phyloP scores from a whole-genome alignment of 2,113 vertebrate species.

The Amphiprion percula region DNA sequence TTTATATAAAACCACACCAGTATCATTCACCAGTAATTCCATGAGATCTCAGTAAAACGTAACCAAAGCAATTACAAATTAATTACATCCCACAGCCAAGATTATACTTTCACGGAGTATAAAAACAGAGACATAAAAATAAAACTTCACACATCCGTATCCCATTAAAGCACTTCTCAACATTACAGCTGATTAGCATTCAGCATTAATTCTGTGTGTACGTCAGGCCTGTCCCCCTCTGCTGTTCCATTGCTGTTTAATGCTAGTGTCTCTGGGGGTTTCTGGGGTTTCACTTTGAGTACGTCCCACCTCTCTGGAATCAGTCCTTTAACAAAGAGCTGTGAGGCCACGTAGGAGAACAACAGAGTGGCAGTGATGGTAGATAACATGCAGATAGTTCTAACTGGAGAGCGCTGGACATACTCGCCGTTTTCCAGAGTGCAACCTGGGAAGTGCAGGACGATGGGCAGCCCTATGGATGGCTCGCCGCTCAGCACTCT shows the following conservation, averaged over 20 bases:
- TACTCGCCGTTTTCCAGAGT: slow-evolving; percentile 44
- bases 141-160: too few species aligned
- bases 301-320: slow-evolving; percentile 80
- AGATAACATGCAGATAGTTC: slow-evolving; percentile 48
- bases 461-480: slow-evolving; percentile 67
- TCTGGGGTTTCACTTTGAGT: slow-evolving; percentile 52
- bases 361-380: slow-evolving; percentile 56
- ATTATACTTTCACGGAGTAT: too few species aligned
- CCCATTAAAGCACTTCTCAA: neutral
- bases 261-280: rapidly evolving
- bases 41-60: too few species aligned
- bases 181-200: neutral
- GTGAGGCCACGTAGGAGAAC: slow-evolving; percentile 72
- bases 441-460: slow-evolving; percentile 77
- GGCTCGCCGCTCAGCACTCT: slow-evolving; percentile 83
- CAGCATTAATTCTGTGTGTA: slow-evolving; percentile 15
- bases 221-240: neutral
- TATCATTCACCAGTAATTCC: too few species aligned
- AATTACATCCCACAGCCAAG: too few species aligned
- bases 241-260: neutral
- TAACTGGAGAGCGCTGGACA: slow-evolving; percentile 50
- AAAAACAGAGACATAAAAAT: too few species aligned
- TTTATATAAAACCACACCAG: too few species aligned
- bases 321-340: slow-evolving; percentile 78
- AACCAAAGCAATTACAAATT: too few species aligned